A percentile compares a stretch with the other conserved stretches of the same genome.
phyloP scores from a whole-genome alignment of 2,888 invertebrate species.

The Galerucella nymphaeae region DNA sequence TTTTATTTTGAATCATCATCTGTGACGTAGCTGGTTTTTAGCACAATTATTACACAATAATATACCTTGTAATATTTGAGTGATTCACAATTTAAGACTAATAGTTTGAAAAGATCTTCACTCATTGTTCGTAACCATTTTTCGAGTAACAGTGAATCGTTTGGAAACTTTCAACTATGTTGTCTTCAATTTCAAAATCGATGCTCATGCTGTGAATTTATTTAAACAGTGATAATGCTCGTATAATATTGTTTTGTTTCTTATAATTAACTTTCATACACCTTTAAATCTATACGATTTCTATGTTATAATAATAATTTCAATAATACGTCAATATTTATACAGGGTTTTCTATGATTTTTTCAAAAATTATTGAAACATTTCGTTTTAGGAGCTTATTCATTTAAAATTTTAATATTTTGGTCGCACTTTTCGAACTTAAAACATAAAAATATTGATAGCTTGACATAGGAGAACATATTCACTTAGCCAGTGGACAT shows the following conservation, averaged over 20 bases:
- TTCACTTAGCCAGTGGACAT: too few species aligned
- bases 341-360: too few species aligned
- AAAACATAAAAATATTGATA: too few species aligned
- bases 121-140: neutral
- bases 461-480: too few species aligned
- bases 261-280: neutral
- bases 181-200: too few species aligned
- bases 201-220: neutral
- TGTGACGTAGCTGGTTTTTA: conserved; percentile 5
- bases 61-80: conserved; percentile 1
- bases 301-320: neutral
- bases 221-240: neutral
- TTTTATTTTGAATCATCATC: conserved; percentile 13
- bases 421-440: too few species aligned
- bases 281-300: neutral
- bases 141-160: neutral
- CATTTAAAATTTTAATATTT: too few species aligned
- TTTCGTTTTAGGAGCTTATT: too few species aligned
- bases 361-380: too few species aligned
- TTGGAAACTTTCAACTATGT: neutral
- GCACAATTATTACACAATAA: neutral
- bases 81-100: conserved; percentile 1
- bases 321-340: too few species aligned
- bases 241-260: neutral
- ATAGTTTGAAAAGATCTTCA: neutral